Percentiles rank a stretch among this genome's conserved stretches.
Conservation (phyloP, 2,113 vertebrate genomes). For the Pica pica region DNA sequence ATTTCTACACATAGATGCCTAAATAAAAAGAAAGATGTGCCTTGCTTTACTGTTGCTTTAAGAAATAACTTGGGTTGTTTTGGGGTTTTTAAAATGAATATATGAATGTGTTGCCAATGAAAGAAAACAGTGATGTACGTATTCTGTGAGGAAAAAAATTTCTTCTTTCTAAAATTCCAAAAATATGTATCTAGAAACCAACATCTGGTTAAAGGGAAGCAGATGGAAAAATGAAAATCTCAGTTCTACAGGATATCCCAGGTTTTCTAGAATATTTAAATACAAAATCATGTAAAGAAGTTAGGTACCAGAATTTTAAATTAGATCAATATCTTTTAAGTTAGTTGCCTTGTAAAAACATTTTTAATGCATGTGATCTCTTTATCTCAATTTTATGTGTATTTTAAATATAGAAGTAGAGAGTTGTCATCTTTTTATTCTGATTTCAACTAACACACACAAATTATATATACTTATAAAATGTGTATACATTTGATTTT, state of each 20-base stretch:
- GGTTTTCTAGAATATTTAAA: neutral
- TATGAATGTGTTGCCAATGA: neutral
- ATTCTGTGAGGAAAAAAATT: neutral
- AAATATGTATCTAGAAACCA: neutral
- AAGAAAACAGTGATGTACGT: neutral
- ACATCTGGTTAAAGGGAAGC: neutral
- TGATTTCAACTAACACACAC: neutral
- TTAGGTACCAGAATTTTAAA: neutral
- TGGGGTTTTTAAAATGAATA: neutral
- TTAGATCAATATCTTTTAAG: neutral
- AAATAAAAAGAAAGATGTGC: neutral
- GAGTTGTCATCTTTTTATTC: neutral
- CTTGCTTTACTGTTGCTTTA: neutral
- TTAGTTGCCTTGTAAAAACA: neutral
- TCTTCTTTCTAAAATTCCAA: neutral
- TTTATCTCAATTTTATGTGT: neutral
- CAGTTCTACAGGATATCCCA: neutral
- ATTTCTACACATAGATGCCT: neutral
- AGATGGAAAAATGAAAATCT: neutral
- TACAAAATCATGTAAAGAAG: neutral
- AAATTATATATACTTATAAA: neutral
- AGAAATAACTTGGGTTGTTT: neutral
- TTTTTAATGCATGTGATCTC: neutral
- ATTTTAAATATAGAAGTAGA: neutral
- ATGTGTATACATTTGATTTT: neutral